Evolutionary conservation across 2,888 invertebrate species (phyloP).

Genomic region (Caenorhabditis uteleia): DNA sequence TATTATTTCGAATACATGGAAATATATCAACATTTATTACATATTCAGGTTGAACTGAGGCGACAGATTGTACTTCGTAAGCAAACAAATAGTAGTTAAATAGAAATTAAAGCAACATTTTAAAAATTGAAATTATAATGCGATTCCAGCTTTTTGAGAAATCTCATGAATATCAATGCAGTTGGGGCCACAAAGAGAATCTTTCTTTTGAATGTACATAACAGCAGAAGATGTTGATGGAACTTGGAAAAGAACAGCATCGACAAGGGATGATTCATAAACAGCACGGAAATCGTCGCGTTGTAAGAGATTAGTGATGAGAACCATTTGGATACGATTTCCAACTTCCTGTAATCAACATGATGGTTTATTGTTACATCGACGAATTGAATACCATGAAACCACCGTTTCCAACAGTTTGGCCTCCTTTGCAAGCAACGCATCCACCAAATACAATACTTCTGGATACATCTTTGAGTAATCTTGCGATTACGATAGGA

Average conservation of each 20-base stretch:
- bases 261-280: constrained; percentile 15
- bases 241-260: constrained; percentile 30
- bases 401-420: constrained; percentile 27
- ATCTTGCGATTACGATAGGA: constrained; percentile 32
- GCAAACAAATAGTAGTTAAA: no score
- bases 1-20: no score
- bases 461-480: constrained; percentile 15
- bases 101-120: no score
- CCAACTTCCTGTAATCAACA: constrained; percentile 17
- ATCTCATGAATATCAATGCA: constrained; percentile 36
- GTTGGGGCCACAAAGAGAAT: constrained; percentile 32
- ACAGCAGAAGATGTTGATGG: constrained; percentile 15
- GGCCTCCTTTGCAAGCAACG: constrained; percentile 28
- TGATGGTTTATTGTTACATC: neutral
- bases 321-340: constrained; percentile 21
- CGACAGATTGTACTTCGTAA: no score
- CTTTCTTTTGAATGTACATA: constrained; percentile 38
- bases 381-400: constrained; percentile 5
- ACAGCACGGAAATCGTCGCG: constrained; percentile 17
- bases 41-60: no score
- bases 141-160: constrained; percentile 30
- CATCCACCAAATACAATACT: constrained; percentile 33
- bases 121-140: constrained; percentile 9
- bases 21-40: no score
- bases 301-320: constrained; percentile 23